phyloP scores from a whole-genome alignment of 2,797 vertebrate genomes.

The Peromyscus nudipes region DNA sequence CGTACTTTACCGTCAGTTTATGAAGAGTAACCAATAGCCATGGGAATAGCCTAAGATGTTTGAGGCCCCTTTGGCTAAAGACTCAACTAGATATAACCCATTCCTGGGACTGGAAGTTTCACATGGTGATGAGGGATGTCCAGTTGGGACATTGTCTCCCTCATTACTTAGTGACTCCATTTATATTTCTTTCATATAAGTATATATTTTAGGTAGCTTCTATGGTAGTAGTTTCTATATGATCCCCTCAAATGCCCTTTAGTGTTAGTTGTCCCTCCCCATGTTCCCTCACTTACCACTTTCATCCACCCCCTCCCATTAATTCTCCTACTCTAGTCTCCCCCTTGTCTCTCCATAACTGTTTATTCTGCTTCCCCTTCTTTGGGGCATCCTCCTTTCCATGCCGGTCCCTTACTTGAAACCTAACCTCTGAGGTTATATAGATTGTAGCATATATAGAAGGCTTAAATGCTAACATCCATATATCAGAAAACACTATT shows the following conservation, averaged over 20 bases:
- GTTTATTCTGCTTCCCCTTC: background rate
- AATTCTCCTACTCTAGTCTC: background rate
- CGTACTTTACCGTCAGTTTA: background rate
- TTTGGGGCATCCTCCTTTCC: background rate
- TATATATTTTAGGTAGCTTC: background rate
- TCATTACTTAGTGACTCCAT: background rate
- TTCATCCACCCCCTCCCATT: background rate
- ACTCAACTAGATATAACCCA: background rate
- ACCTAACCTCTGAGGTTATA: background rate
- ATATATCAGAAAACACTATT: background rate
- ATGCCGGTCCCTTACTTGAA: background rate
- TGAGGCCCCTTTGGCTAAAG: background rate
- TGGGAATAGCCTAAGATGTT: background rate
- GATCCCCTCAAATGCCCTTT: background rate
- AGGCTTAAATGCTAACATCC: background rate
- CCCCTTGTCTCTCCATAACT: background rate
- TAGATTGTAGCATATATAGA: background rate
- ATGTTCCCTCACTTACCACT: background rate
- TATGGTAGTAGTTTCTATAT: background rate
- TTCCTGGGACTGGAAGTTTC: background rate
- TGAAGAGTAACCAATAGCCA: background rate
- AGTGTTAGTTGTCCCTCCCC: background rate
- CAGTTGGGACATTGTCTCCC: background rate
- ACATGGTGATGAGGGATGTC: background rate
- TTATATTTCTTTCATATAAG: background rate